Evolutionary conservation across 2,888 invertebrate species (phyloP), one percentile per base, ranked within the genome.

Genomic region (Drosophila peninsularis): DNA sequence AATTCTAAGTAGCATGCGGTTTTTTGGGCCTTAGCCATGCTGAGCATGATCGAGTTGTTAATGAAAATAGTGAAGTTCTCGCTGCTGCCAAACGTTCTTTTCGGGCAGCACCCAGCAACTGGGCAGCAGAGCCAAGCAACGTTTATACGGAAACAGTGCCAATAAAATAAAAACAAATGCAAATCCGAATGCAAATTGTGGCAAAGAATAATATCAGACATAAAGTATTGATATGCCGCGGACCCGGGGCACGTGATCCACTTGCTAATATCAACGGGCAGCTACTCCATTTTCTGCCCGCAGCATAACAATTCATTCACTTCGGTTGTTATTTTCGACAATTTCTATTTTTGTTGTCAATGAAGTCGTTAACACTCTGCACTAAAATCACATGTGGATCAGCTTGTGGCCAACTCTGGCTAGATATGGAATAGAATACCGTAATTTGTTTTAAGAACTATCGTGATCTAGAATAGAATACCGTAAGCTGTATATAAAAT

Each of bases 41-140:
- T 58, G 67, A 77, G 69, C 83, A 86, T 84, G 83, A 81, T 86
- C 83, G 57, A 78, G 75, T 85, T 80, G 80, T 75, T 82, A 82
- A 82, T 82, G 85, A 82, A 85, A 75, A 82, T 70, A 66, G 63
- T 71, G 49, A 73, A 70, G 74, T 68, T 66, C 45, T 61, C 36
- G 52, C 62, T 77, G 76, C 55, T 62, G 66, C 58, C 85, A 71
- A 14, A 21, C 70, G 75, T 69, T 79, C 77, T 19, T 71, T 14
- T 71, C 56, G 34, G 57, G 50, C 66, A 53, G 52, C 67, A 56
- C 72, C 65, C 63, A 79, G 57, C 61, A 58, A 58, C 30, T 39
- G 37, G 39, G 27, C 45, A 41, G 39, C 52, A 53, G 41, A 67
- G 13, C n/a, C 2, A 19, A 14, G 19, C 30, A 37, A 24, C 24